Conservation (phyloP, 2,113 vertebrate genomes). For the Ondatra zibethicus region DNA sequence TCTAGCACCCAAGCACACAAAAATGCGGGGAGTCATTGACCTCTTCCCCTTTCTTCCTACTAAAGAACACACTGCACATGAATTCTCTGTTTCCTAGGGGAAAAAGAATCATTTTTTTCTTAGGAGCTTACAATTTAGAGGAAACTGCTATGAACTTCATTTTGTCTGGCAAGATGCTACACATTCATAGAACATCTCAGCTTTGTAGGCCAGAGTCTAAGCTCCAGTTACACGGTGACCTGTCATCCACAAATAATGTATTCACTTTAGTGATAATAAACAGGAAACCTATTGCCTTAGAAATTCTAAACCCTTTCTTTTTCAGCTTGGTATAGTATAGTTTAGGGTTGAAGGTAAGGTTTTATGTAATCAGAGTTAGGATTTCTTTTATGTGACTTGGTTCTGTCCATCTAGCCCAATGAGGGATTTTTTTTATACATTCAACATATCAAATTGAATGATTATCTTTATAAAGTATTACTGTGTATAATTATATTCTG, state of each 20-base stretch:
- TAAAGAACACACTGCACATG: not conserved
- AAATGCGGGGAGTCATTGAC: slow-evolving; percentile 38
- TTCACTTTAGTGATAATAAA: not conserved
- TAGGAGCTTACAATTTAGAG: not conserved
- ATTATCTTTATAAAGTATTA: slow-evolving; percentile 14
- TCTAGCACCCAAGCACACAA: not conserved
- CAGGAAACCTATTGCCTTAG: not conserved
- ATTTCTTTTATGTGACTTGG: not conserved
- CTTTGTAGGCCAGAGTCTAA: not conserved
- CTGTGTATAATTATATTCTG: not conserved
- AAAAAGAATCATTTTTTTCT: not conserved
- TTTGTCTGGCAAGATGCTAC: not conserved
- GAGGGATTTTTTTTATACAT: not conserved
- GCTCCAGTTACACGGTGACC: not conserved
- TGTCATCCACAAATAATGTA: not conserved
- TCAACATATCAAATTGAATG: not conserved
- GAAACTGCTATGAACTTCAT: slow-evolving; percentile 8
- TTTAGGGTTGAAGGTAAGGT: not conserved
- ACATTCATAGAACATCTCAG: not conserved
- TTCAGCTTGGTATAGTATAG: not conserved
- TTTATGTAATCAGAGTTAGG: not conserved
- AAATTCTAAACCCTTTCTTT: not conserved
- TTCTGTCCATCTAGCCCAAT: not conserved
- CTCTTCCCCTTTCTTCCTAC: not conserved
- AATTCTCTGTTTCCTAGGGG: not conserved